These are phyloP conservation scores for Chalcis sispes DNA, from an alignment of 2,888 invertebrate genomes.

Conservation along the genomic window DNA sequence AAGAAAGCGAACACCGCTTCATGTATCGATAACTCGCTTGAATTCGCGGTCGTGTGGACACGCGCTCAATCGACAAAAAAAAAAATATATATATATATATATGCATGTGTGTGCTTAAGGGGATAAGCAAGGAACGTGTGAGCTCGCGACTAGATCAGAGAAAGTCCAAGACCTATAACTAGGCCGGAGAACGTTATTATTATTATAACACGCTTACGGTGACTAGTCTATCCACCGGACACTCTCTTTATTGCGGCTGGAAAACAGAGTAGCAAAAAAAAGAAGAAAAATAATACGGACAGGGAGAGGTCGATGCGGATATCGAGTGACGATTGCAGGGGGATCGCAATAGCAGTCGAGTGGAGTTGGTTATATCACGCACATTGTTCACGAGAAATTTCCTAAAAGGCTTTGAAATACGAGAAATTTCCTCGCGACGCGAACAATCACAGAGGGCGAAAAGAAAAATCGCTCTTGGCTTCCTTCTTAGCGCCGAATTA, in stretches of 20 bases:
- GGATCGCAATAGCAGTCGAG: background rate
- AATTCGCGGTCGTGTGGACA: background rate
- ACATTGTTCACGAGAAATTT: constrained; percentile 10
- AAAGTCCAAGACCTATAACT: too few species aligned
- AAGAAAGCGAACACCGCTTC: background rate
- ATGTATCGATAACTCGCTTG: background rate
- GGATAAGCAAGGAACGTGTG: background rate
- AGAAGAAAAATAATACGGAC: too few species aligned
- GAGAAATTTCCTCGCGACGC: constrained; percentile 33
- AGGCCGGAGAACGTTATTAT: too few species aligned
- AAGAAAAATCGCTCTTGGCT: constrained; percentile 9
- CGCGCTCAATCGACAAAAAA: background rate
- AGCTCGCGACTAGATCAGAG: background rate
- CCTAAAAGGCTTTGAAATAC: constrained; percentile 43
- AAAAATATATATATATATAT: too few species aligned
- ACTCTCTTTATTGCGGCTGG: constrained; percentile 5
- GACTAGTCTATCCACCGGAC: background rate
- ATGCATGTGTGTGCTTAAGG: too few species aligned
- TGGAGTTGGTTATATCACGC: background rate
- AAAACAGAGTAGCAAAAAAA: too few species aligned
- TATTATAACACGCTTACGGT: background rate
- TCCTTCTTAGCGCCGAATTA: too few species aligned
- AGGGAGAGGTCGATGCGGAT: too few species aligned
- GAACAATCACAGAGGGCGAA: background rate
- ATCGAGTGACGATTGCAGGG: constrained; percentile 19